phyloP scores from a whole-genome alignment of 2,797 vertebrate species.

The Macropodus opercularis region DNA sequence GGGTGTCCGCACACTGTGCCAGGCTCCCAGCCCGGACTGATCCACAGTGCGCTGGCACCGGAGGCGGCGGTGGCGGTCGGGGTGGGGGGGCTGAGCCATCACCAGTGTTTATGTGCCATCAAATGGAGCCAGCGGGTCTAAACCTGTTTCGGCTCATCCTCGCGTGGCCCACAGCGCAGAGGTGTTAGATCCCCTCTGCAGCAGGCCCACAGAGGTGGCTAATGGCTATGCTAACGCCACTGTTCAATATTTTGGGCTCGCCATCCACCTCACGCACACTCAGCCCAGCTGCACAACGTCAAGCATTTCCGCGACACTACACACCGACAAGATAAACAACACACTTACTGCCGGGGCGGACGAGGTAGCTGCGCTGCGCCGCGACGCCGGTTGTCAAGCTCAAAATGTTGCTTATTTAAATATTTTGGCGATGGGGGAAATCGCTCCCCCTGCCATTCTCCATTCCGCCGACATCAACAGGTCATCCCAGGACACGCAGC shows the following conservation, averaged over 20 bases:
- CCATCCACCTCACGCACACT: constrained; percentile 65
- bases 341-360: constrained; percentile 71
- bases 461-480: constrained; percentile 87
- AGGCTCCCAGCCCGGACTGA: constrained; percentile 58
- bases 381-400: constrained; percentile 61
- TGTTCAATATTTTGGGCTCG: constrained; percentile 76
- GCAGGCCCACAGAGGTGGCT: constrained; percentile 71
- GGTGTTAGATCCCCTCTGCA: constrained; percentile 60
- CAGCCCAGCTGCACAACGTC: constrained; percentile 46
- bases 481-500: constrained; percentile 88
- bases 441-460: constrained; percentile 80
- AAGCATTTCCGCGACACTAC: constrained; percentile 57
- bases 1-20: constrained; percentile 55
- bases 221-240: constrained; percentile 76
- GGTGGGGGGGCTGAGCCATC: constrained; percentile 36
- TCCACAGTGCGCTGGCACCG: constrained; percentile 65
- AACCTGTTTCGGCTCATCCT: constrained; percentile 10
- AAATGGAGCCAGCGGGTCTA: not conserved
- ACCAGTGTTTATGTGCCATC: constrained; percentile 29
- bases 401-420: constrained; percentile 72
- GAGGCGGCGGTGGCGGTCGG: constrained; percentile 40
- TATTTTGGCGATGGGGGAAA: constrained; percentile 76
- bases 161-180: constrained; percentile 39
- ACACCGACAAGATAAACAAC: constrained; percentile 23
- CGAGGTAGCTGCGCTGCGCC: constrained; percentile 59